Evolutionary conservation across 2,888 invertebrate species (phyloP), one percentile per base, ranked within the genome.

Genomic region (Mythimna lalbum): DNA sequence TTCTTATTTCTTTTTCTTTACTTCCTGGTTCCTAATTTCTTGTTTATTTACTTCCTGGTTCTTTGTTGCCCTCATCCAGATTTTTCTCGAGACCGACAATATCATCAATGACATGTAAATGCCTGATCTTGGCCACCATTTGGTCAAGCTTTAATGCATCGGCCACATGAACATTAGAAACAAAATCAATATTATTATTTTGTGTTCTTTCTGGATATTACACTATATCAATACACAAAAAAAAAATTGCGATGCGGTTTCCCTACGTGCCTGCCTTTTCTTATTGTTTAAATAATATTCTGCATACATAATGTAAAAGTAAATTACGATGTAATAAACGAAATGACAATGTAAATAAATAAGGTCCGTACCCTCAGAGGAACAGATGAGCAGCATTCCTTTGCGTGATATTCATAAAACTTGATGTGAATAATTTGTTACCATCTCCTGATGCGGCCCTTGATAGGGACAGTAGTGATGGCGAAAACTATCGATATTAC

Each of bases 351-450:
- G 39, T 62, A 43, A 80, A 77, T 77, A 81, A 69, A 62, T 50
- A 66, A 69, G 33, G 50, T 39, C 52, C 23, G 9, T 0, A 57
- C 17, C 19, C 31, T 27, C 14, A 56, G 23, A 63, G 10, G n/a
- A 27, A 39, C 57, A 64, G 66, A 72, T 76, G 72, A 69, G 59
- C 39, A 55, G 59, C 76, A 85, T 83, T 83, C 83, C 81, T 69
- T 21, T n/a, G 57, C 67, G 59, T 43, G 36, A 33, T 66, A 70
- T 57, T 74, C 80, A 63, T 86, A 86, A 84, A 84, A 78, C 78
- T 78, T 59, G 73, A 78, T 72, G 77, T 78, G 86, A 80, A 84
- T 86, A 86, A 75, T 78, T 68, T 84, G 66, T 63, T 39, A 21
- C 17, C 55, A 68, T 78, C 65, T 59, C 61, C 0, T 62, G 73